These are phyloP conservation scores for Ceyx cyanopectus DNA, from an alignment of 2,113 vertebrate genomes.

Conservation along the genomic window DNA sequence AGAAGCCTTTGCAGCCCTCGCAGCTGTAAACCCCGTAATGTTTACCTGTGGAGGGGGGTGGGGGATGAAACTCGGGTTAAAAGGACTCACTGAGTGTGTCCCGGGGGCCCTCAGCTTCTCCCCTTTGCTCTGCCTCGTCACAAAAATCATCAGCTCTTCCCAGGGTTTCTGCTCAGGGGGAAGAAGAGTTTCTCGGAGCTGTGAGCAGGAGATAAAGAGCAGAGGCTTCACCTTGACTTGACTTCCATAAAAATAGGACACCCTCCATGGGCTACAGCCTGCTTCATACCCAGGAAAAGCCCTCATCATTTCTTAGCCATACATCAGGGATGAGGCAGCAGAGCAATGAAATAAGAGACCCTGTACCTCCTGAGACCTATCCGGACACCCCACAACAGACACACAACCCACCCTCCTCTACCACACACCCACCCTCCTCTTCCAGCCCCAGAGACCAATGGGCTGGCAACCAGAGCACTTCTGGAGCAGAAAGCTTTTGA, in stretches of 20 bases:
- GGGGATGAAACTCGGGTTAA: fast-evolving
- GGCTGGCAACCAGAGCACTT: not conserved
- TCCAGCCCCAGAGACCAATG: not conserved
- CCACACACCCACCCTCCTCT: fast-evolving
- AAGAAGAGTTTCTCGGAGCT: not conserved
- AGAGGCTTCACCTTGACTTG: not conserved
- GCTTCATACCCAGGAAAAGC: not conserved
- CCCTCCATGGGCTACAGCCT: fast-evolving
- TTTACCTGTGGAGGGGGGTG: constrained; percentile 79
- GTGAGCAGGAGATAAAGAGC: not conserved
- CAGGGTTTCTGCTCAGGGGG: not conserved
- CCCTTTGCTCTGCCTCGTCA: not conserved
- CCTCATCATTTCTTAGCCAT: fast-evolving
- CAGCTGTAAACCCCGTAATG: constrained; percentile 99
- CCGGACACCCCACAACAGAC: not conserved
- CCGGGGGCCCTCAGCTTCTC: fast-evolving
- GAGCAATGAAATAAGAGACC: not conserved
- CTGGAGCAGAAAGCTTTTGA: not conserved
- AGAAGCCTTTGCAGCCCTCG: constrained; percentile 98
- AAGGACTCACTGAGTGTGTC: not conserved
- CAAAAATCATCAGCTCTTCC: not conserved
- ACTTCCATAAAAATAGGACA: not conserved
- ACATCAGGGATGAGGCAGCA: fast-evolving
- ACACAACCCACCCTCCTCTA: not conserved
- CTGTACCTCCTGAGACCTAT: fast-evolving